Base-by-base conservation (phyloP, 2,113 vertebrate species). In the Nansenia antarctica region DNA sequence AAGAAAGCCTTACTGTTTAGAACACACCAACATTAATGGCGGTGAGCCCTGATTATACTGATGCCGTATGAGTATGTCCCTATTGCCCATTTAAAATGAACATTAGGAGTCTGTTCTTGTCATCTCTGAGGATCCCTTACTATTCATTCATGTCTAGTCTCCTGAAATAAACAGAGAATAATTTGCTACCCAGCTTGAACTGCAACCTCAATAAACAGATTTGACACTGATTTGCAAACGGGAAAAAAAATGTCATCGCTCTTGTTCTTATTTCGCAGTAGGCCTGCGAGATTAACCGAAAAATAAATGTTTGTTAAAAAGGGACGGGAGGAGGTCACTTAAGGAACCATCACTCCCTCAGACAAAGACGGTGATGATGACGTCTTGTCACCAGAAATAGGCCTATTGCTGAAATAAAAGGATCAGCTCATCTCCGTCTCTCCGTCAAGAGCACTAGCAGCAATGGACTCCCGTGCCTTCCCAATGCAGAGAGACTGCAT, bases 351-450 rank as follows among this genome's bases (percentile, higher is more conserved):
- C 0, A 65, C 1, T 63, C 26, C 39, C 32, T 30, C 2, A 45
- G 45, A 84, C 69, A 63, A 80, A 70, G 5, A 63, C 9, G 14
- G 20, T n/a, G n/a, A n/a, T 67, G 74, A 80, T 76, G 69, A 81
- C 52, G 52, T n/a, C n/a, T n/a, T n/a, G n/a, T 26, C 18, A 81
- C 26, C 15, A 14, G 49, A 72, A 74, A 70, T 39, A 65, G 52
- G 47, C 3, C 1, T 49, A 27, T 4, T 34, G 26, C 18, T 7
- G 5, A 1, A 55, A 59, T 66, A 67, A 76, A n/a, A n/a, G n/a
- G n/a, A 72, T 49, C 45, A 66, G 18, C 0, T 53, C 47, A 81
- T n/a, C 57, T 81, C 47, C 30, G 49, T 6, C 57, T 60, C 22
- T 61, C 65, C 61, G 63, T 74, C 60, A 70, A 76, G 18, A 77